phyloP scores from a whole-genome alignment of 2,113 vertebrate species.

The Canis aureus region DNA sequence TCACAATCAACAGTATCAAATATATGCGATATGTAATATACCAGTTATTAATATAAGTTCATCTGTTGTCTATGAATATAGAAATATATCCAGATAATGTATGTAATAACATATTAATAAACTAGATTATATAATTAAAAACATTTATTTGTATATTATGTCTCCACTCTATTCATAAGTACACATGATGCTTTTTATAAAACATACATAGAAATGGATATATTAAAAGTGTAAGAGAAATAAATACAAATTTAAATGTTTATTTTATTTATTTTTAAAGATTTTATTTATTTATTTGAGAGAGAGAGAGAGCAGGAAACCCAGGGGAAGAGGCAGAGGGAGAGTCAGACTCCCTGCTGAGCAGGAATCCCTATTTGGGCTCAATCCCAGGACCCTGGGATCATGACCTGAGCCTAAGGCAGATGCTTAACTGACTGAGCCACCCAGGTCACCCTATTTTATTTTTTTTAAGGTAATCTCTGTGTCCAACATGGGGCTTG shows the following conservation, averaged over 20 bases:
- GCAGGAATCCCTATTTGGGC: too few relatives aligned
- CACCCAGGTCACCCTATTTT: too few relatives aligned
- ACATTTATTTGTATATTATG: neutral
- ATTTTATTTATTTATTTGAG: too few relatives aligned
- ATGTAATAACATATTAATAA: neutral
- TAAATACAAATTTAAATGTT: neutral
- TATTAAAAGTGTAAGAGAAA: neutral
- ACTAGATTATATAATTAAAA: neutral
- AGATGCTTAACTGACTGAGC: too few relatives aligned
- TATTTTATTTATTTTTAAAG: neutral
- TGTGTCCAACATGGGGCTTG: neutral
- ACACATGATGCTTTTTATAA: neutral
- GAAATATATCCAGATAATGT: neutral
- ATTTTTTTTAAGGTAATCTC: neutral
- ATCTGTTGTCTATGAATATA: neutral
- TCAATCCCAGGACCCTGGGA: rapidly evolving
- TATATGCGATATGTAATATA: neutral
- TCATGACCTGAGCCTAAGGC: too few relatives aligned
- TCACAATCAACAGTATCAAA: neutral
- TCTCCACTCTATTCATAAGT: neutral
- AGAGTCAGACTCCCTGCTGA: too few relatives aligned
- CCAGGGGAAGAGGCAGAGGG: too few relatives aligned
- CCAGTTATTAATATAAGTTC: neutral
- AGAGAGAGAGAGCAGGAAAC: too few relatives aligned
- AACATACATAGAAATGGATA: neutral